Evolutionary conservation across 2,113 vertebrate species (phyloP), one percentile per base, ranked within the genome.

Genomic region (Ardeotis arabs): DNA sequence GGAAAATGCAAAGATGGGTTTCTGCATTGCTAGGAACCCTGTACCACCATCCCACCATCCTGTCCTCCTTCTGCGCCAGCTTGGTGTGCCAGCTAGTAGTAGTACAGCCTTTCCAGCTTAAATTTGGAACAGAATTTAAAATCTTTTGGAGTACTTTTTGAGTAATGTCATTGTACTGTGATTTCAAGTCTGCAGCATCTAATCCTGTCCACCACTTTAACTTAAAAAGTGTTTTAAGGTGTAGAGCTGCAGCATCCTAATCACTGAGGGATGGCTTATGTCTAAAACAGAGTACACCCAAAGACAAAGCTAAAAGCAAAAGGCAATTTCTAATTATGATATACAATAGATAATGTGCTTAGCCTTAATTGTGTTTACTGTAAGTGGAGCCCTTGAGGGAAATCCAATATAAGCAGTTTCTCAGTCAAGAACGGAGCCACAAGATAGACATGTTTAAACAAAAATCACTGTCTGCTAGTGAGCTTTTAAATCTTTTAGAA

Each of bases 311-410:
- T 94, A 35, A 94, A 84, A 93, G 85, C 67, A 94, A 47, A 86
- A 92, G 88, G 60, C 85, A 84, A 22, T 89, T 90, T 78, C 88
- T 90, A 75, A 81, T 68, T 85, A 78, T 63, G 64, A 59, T 84
- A 17, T 19, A 70, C 21, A 35, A 39, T 4, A 72, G 79, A 86
- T 90, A 96, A 97, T 94, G 73, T 60, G 52, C 75, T 96, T 94
- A 88, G 75, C 44, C 58, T 87, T 96, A 94, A 96, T 94, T 75
- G 85, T 94, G 80, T 93, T 96, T 96, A 84, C 84, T 12, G 75
- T 89, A 89, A 95, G 79, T 84, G 85, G 73, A 72, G 39, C 68
- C 79, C 95, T 88, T 70, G 52, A 94, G 96, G 85, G 90, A 96
- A 93, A 84, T 78, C 47, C 62, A 87, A 90, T 75, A 72, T 12